Base-by-base conservation (phyloP, 2,113 vertebrate species). In the Neodontobutis hainanensis region DNA sequence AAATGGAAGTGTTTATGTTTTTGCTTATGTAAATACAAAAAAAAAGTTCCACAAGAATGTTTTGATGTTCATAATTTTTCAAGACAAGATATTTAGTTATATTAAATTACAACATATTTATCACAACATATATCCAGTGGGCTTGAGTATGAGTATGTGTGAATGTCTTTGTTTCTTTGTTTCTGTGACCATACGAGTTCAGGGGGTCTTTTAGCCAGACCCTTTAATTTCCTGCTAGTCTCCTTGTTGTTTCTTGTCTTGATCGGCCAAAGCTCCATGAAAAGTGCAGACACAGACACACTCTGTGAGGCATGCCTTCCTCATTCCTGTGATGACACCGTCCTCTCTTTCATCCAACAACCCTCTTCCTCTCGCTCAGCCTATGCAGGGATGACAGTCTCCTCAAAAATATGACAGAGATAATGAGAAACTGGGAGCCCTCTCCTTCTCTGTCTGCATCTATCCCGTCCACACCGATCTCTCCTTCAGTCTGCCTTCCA, bases 191-290 rank as follows among this genome's bases (percentile, higher is more conserved):
- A 51, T n/a, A 48, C 2, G 4, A 74, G 71, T 70, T 70, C 69
- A 70, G 50, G 44, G 46, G 79, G 80, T 78, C 78, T 86, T 77
- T 73, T 70, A 64, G 75, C 70, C 60, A 73, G 76, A 73, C 82
- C 77, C 75, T 91, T 92, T 91, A 64, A 90, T 91, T 91, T 92
- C 90, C 90, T 90, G 85, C 86, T 82, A 5, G 57, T 80, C 77
- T 78, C 63, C 65, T n/a, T 83, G 68, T 85, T 89, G 80, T 82
- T 81, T 80, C 76, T 83, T 35, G 70, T 81, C 69, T 59, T 91
- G 89, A 91, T 90, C 81, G 36, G 77, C 64, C 63, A 90, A 88
- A 88, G 75, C 86, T 88, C 72, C 61, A 34, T 80, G 82, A 78
- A 78, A 85, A 80, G 81, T 48, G 63, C 5, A 61, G 80, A 51